These are phyloP conservation scores for Amphiduros pacificus DNA, from an alignment of 2,888 invertebrate genomes.

Conservation along the genomic window DNA sequence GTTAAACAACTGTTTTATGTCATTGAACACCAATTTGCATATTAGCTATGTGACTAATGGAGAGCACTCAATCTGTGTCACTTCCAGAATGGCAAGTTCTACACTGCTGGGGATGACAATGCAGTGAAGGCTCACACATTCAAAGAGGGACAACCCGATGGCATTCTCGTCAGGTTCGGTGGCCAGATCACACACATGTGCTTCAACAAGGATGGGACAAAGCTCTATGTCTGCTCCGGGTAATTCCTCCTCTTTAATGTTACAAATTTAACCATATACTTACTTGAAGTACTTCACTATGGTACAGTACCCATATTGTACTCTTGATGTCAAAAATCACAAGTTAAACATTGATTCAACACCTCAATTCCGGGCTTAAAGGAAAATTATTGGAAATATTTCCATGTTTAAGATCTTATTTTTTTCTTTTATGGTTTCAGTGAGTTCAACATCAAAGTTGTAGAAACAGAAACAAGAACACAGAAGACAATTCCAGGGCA, in stretches of 20 bases:
- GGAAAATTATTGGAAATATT: too few relatives aligned
- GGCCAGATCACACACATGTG: conserved; percentile 84
- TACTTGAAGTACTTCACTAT: too few relatives aligned
- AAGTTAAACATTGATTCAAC: too few relatives aligned
- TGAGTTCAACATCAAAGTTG: conserved; percentile 66
- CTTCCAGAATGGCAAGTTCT: conserved; percentile 66
- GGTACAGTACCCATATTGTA: too few relatives aligned
- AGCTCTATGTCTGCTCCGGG: conserved; percentile 71
- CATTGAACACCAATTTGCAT: too few relatives aligned
- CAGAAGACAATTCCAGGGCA: conserved; percentile 65
- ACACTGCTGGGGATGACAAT: conserved; percentile 83
- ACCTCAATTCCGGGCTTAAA: too few relatives aligned
- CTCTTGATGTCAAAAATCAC: too few relatives aligned
- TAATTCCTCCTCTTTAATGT: conserved; percentile 44
- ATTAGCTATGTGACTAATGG: too few relatives aligned
- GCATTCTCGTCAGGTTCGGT: conserved; percentile 82
- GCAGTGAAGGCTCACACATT: conserved; percentile 81
- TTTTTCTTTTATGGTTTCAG: too few relatives aligned
- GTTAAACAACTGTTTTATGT: too few relatives aligned
- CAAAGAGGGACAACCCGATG: conserved; percentile 77
- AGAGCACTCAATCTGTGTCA: not conserved
- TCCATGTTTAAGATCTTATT: too few relatives aligned
- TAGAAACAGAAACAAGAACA: conserved; percentile 62
- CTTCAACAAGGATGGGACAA: conserved; percentile 68
- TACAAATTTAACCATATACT: too few relatives aligned